Percentiles rank a stretch among this genome's conserved stretches.
These are phyloP conservation scores for Anorthoa munda DNA, from an alignment of 2,888 invertebrate genomes.

Conservation along the genomic window DNA sequence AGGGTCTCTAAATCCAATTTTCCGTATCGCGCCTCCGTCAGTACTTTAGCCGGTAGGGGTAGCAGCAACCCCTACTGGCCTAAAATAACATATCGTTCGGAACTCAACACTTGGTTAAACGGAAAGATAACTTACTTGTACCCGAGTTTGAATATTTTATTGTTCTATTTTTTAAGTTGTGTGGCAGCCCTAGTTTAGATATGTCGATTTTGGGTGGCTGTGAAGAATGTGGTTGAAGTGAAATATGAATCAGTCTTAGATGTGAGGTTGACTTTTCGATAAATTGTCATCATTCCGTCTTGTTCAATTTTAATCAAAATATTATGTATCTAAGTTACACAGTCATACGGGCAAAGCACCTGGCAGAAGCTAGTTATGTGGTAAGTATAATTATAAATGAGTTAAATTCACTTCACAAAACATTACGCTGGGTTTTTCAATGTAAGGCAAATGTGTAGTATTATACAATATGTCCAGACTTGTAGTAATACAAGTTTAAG, in stretches of 20 bases:
- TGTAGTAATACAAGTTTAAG: no score
- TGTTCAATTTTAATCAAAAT: no score
- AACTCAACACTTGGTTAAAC: slow-evolving; percentile 59
- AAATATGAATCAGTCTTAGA: not conserved
- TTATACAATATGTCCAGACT: no score
- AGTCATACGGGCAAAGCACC: no score
- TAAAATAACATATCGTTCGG: slow-evolving; percentile 67
- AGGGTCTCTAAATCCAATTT: slow-evolving; percentile 69
- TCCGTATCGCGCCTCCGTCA: slow-evolving; percentile 63
- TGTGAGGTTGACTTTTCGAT: not conserved
- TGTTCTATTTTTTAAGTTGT: slow-evolving; percentile 40
- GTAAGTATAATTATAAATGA: no score
- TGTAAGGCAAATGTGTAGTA: no score
- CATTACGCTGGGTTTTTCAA: no score
- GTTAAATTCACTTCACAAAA: no score
- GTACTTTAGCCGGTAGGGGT: slow-evolving; percentile 42
- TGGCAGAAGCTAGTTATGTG: no score
- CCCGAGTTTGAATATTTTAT: slow-evolving; percentile 47
- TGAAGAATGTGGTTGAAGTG: not conserved
- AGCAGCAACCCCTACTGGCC: slow-evolving; percentile 31
- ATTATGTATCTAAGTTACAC: no score
- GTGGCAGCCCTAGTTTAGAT: slow-evolving; percentile 10
- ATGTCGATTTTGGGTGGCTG: not conserved
- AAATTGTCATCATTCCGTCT: not conserved
- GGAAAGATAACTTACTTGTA: slow-evolving; percentile 45